Evolutionary conservation across 2,113 vertebrate species (phyloP).

Genomic region (Ctenodactylus gundi): DNA sequence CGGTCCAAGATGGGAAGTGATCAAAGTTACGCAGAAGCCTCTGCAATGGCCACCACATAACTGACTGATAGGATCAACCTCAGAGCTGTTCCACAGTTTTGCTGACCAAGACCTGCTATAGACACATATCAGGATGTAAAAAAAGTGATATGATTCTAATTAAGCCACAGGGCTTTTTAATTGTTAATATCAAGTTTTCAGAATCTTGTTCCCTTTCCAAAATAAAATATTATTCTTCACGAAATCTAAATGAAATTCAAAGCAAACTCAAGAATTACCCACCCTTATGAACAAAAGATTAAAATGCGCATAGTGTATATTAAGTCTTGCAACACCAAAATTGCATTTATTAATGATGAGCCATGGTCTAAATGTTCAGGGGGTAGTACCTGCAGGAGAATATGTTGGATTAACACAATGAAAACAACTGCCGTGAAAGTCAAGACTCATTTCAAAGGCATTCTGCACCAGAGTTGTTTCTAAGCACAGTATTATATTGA

Average conservation of each 20-base stretch:
- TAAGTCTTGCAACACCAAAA: not conserved
- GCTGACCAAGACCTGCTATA: not conserved
- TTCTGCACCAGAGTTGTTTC: conserved; percentile 48
- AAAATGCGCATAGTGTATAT: not conserved
- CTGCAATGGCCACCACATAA: not conserved
- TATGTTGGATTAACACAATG: not conserved
- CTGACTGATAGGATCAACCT: not conserved
- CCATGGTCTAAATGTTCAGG: not conserved
- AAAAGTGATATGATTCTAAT: not conserved
- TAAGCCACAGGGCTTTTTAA: not conserved
- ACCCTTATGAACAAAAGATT: not conserved
- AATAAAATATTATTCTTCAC: conserved; percentile 17
- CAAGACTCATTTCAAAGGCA: conserved; percentile 45
- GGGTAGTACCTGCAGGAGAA: not conserved
- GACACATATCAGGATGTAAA: not conserved
- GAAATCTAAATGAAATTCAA: not conserved
- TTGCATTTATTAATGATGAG: not conserved
- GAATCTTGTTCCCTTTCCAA: not conserved
- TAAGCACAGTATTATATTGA: not conserved
- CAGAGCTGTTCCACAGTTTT: not conserved
- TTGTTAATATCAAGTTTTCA: not conserved
- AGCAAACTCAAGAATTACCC: conserved; percentile 9
- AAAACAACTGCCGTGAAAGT: not conserved
- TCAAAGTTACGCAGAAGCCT: too few species aligned
- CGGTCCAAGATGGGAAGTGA: not conserved